Evolutionary conservation across 2,888 invertebrate genomes (phyloP).

Genomic region (Pediacus dermestoides): DNA sequence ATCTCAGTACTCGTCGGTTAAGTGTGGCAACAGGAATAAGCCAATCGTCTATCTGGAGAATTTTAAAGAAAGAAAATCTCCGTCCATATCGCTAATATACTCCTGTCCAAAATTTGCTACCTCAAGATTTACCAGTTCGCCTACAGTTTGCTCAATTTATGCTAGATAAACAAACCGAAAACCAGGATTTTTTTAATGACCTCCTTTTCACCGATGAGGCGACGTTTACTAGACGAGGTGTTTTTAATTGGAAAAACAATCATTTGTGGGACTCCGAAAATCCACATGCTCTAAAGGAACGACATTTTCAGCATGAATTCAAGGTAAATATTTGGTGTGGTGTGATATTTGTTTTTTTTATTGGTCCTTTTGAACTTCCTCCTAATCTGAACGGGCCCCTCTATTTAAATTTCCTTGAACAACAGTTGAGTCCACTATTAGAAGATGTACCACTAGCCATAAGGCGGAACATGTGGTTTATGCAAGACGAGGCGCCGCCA

Average conservation of each 20-base stretch:
- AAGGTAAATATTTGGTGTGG: constrained; percentile 11
- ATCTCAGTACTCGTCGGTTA: constrained; percentile 1
- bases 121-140: constrained; percentile 8
- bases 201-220: constrained; percentile 7
- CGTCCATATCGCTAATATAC: constrained; percentile 7
- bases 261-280: constrained; percentile 7
- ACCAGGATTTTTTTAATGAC: constrained; percentile 8
- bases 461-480: no score
- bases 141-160: constrained; percentile 5
- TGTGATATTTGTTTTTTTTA: constrained; percentile 2
- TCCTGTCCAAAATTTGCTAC: constrained; percentile 12
- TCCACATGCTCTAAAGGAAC: constrained; percentile 6
- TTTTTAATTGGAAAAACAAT: constrained; percentile 11
- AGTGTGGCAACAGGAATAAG: constrained; percentile 3
- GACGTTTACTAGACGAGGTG: constrained; percentile 6
- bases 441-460: no score
- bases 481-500: no score
- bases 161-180: constrained; percentile 4
- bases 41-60: constrained; percentile 3
- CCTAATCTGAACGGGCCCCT: no score
- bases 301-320: constrained; percentile 12
- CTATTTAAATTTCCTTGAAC: no score
- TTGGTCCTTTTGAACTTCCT: not conserved
- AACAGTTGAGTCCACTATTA: no score
- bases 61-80: constrained; percentile 6